Base-by-base conservation (phyloP, 64 coral and sea anemone species). In the Actinia tenebrosa region DNA sequence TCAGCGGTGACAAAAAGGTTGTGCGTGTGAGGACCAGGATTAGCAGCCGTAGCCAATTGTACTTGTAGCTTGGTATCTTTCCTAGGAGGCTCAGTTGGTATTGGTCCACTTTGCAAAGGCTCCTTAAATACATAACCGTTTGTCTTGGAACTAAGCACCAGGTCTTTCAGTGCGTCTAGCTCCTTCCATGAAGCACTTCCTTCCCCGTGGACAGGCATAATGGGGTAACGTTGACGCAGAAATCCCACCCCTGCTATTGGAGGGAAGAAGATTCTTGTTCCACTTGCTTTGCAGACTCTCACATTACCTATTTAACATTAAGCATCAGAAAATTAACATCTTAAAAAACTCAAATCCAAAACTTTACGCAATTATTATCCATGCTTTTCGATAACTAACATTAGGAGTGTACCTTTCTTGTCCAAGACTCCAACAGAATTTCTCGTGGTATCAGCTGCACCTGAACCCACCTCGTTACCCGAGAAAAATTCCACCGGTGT, bases 381-480 rank as follows among this genome's bases (percentile, higher is more conserved):
- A 37, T 50, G 47, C 47, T 50, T 50, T 50, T 50, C 3, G 7
- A 50, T 50, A 50, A 0, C 2, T 50, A 50, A 8, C 47, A 50
- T 50, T 50, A 50, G 47, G 63, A 9, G 7, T 10, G 15, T 84
- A 89, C 88, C 88, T 64, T 82, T 84, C 68, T 84, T 89, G 64
- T 89, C 88, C 3, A 89, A 53, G 10, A 89, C 88, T 89, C 88
- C 88, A 66, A 89, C 95, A 22, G 87, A 84, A 16, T 92, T 89
- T 47, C 60, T 92, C 4, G 92, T 94, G 7, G 92, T 98, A 56
- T 98, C 95, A 19, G 95, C 95, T 30, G 95, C 89, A 63, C 89
- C 95, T 22, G 45, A 60, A 17, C 88, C 86, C 2, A 92, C 82
- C 60, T 98, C 95, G 22, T 82, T 59, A 2, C 95, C 95, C 45